Conservation (phyloP, 2,113 vertebrate species). For the Pseudonaja textilis region DNA sequence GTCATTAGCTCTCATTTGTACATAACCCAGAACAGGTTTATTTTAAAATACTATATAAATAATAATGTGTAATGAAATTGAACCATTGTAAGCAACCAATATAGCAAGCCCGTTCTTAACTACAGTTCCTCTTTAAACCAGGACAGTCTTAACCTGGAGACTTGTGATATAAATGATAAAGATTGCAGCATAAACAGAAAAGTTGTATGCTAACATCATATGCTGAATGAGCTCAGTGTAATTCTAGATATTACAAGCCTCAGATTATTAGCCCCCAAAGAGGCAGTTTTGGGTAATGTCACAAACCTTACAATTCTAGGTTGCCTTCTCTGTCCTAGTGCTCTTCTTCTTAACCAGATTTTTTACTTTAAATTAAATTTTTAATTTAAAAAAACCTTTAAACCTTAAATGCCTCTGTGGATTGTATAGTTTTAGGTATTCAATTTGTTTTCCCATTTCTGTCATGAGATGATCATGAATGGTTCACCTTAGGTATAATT, state of each 20-base stretch:
- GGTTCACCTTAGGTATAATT: background rate
- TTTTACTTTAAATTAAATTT: background rate
- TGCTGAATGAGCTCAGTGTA: background rate
- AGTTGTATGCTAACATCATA: background rate
- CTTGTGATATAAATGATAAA: background rate
- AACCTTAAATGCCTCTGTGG: background rate
- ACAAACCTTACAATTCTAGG: background rate
- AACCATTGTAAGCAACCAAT: too few species aligned
- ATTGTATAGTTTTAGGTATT: background rate
- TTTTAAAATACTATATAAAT: too few species aligned
- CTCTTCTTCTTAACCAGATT: background rate
- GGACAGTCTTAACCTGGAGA: too few species aligned
- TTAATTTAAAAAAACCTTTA: background rate
- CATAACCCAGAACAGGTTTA: too few species aligned
- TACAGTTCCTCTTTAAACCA: too few species aligned
- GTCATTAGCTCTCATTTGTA: too few species aligned
- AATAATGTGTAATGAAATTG: too few species aligned
- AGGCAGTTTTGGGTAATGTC: background rate
- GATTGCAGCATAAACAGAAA: background rate
- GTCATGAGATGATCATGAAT: too few species aligned
- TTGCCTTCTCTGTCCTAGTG: background rate
- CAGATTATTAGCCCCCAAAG: background rate
- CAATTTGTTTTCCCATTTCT: background rate
- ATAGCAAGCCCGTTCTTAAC: too few species aligned
- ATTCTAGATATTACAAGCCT: background rate